A percentile compares a stretch with the other conserved stretches of the same genome.
These are phyloP conservation scores for Tyrophagus putrescentiae DNA, from an alignment of 1,140 invertebrate species.

Conservation along the genomic window DNA sequence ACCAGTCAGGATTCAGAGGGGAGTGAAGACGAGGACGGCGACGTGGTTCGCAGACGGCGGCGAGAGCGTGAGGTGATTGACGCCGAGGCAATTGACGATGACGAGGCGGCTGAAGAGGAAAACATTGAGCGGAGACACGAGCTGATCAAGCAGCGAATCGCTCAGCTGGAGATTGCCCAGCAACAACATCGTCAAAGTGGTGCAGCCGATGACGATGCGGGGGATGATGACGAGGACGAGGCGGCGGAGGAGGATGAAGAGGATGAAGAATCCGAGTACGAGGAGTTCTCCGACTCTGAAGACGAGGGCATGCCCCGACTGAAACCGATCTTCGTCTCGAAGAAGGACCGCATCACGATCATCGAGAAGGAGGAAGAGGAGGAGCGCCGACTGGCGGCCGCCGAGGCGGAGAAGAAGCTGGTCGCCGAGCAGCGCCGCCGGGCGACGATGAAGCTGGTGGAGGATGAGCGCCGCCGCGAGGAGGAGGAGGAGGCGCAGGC, in stretches of 20 bases:
- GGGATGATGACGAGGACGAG: constrained; percentile 28
- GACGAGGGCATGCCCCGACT: constrained; percentile 58
- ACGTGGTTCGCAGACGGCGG: constrained; percentile 22
- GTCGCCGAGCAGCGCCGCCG: constrained; percentile 61
- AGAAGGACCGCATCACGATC: constrained; percentile 82
- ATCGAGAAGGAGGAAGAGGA: constrained; percentile 75
- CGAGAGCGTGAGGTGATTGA: constrained; percentile 11
- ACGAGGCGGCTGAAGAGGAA: constrained; percentile 38
- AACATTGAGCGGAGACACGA: constrained; percentile 43
- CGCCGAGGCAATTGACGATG: constrained; percentile 20
- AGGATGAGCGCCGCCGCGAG: constrained; percentile 70
- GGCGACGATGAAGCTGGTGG: constrained; percentile 76
- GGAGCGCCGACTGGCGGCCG: constrained; percentile 48
- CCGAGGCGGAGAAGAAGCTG: constrained; percentile 37
- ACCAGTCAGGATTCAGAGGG: not conserved
- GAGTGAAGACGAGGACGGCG: constrained; percentile 24
- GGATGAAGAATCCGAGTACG: constrained; percentile 51
- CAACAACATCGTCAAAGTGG: too few species aligned
- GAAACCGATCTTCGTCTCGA: constrained; percentile 92
- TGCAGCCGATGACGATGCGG: constrained; percentile 33
- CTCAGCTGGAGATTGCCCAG: constrained; percentile 29
- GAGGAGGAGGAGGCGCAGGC: constrained; percentile 48
- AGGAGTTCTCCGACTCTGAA: constrained; percentile 61
- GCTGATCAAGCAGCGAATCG: constrained; percentile 40
- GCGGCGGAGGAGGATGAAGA: constrained; percentile 33